These are phyloP conservation scores for Aphelenchoides bicaudatus DNA, from an alignment of 2,888 invertebrate species.

Conservation along the genomic window DNA sequence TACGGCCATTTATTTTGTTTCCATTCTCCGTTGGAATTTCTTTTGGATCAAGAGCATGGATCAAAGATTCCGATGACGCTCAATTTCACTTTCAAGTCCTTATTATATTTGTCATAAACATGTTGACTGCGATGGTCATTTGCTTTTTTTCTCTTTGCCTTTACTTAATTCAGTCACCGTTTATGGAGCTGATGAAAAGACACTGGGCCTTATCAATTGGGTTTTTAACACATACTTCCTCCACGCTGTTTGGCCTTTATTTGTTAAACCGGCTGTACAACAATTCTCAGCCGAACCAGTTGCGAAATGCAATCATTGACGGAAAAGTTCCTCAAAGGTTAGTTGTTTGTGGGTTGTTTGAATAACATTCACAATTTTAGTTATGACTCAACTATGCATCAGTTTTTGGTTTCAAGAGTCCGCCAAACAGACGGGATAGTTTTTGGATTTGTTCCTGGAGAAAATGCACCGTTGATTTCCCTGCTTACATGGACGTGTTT, in stretches of 20 bases:
- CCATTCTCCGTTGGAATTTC: slow-evolving; percentile 19
- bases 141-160: slow-evolving; percentile 23
- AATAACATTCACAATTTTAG: too few relatives aligned
- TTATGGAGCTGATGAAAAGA: slow-evolving; percentile 1
- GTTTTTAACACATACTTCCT: not conserved
- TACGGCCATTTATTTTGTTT: slow-evolving; percentile 23
- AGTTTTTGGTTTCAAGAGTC: too few relatives aligned
- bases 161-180: slow-evolving; percentile 9
- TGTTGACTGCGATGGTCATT: slow-evolving; percentile 21
- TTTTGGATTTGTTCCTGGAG: slow-evolving; percentile 20
- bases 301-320: not conserved
- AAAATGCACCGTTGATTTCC: slow-evolving; percentile 11
- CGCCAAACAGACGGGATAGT: slow-evolving; percentile 14
- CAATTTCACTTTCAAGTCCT: slow-evolving; percentile 16
- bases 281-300: not conserved
- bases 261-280: slow-evolving; percentile 4
- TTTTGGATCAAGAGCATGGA: not conserved
- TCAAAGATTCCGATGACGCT: not conserved
- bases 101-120: slow-evolving; percentile 17
- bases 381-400: too few relatives aligned
- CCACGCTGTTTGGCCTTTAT: not conserved
- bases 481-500: slow-evolving; percentile 15
- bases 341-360: not conserved
- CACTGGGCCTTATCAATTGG: not conserved
- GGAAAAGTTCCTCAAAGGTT: not conserved